Evolutionary conservation across 2,113 vertebrate genomes (phyloP), one percentile per base, ranked within the genome.

Genomic region (Ascaphus truei): DNA sequence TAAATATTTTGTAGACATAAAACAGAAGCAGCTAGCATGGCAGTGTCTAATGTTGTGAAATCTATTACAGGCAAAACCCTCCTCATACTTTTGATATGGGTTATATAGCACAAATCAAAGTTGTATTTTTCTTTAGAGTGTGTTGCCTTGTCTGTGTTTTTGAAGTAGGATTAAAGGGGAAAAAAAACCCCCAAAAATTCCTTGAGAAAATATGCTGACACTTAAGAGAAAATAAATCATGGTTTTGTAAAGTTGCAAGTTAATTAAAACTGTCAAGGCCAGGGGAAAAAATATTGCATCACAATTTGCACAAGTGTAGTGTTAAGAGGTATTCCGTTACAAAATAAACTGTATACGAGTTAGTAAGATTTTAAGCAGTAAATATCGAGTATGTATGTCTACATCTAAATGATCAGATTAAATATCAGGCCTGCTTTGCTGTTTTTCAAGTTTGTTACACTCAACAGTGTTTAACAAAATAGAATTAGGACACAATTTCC

Each of bases 101-200:
- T 68, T 68, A 55, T 58, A 66, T n/a, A 72, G 65, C 26, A 55
- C 39, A 71, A 81, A 83, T 81, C 79, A 73, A 68, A 78, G 76
- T 72, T 75, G 56, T 59, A 39, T 56, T 79, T 75, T 62, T 75
- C 36, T 41, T 60, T 72, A 41, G 1, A 34, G 61, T 68, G 20
- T 53, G 73, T 74, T 66, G 2, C 15, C 56, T 45, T 59, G 23
- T 45, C 63, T 15, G 62, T 73, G 56, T 2, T 83, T 75, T 78
- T 73, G 76, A 72, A 77, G 20, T 15, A n/a, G 13, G 31, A 9
- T 26, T 33, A 26, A 80, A 80, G 60, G 72, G 69, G 83, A 85
- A 80, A 83, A 77, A 41, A 75, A 79, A 68, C 68, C 66, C 63
- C 69, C 66, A 78, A 75, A 75, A 83, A 78, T 82, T 77, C 34